Evolutionary conservation across 2,888 invertebrate genomes (phyloP), one percentile per base, ranked within the genome.

Genomic region (Rotaria socialis): DNA sequence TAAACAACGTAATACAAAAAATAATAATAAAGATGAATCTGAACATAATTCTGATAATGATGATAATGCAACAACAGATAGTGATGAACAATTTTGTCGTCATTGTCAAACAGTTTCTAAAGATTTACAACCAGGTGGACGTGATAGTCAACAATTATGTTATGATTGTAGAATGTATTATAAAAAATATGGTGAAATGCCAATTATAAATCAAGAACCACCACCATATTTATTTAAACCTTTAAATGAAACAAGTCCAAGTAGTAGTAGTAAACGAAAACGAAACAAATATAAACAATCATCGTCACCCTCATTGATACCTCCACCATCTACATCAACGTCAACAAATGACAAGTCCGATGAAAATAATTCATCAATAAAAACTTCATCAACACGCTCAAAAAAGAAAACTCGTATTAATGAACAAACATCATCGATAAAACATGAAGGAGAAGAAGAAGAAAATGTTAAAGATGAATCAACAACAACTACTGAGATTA

Each of bases 111-210:
- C 84, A 84, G 56, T 7, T 94, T 94, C 94, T 11, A 93, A 93
- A 89, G 94, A 94, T 90, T 94, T 94, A 94, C 94, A 94, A 90
- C 93, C 94, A 89, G 94, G 94, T 41, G 94, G 94, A 52, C 94
- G 94, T 90, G 94, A 94, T 88, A 93, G 94, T 86, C 91, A 93
- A 87, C 91, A 95, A 56, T 91, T 95, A 85, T 95, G 95, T 91
- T 93, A 93, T 89, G 94, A 95, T 89, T 95, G 95, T 91, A 93
- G 94, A 86, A 91, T 94, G 67, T 94, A 94, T 91, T 93, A 93
- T 90, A 94, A 95, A 91, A 94, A 94, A 90, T 94, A 94, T 89
- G 95, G 94, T 88, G 94, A 95, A 80, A 58, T 86, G 80, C 86
- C 86, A 35, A 85, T 85, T 22, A 86, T 86, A 27, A 22, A 24